phyloP scores from a whole-genome alignment of 2,113 vertebrate genomes.

The Lepus europaeus region DNA sequence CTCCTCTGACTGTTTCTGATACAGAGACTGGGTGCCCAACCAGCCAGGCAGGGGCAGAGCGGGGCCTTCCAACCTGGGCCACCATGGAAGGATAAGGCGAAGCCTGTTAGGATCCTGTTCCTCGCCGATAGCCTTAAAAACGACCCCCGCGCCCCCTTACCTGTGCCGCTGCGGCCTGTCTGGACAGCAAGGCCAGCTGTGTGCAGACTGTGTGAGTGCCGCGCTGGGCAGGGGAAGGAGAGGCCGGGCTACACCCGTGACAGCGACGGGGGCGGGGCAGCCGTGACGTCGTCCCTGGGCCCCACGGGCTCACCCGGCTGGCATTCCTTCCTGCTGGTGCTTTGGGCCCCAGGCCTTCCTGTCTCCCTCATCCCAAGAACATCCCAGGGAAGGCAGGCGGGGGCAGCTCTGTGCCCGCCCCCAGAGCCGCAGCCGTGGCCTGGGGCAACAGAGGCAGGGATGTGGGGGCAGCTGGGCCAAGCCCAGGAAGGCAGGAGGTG shows the following conservation, averaged over 20 bases:
- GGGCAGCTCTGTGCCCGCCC: no score
- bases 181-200: neutral
- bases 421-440: neutral
- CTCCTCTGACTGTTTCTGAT: neutral
- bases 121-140: neutral
- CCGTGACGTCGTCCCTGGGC: slow-evolving; percentile 11
- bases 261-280: slow-evolving; percentile 25
- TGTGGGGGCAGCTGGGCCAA: neutral
- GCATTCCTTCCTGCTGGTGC: slow-evolving; percentile 59
- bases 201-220: neutral
- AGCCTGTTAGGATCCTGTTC: no score
- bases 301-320: neutral
- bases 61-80: neutral
- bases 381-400: neutral
- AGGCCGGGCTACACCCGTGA: neutral
- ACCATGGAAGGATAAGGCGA: neutral
- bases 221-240: neutral
- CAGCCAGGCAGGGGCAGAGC: neutral
- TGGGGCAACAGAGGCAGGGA: neutral
- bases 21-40: neutral
- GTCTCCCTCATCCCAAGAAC: neutral
- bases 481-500: neutral
- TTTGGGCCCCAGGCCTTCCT: slow-evolving; percentile 69
- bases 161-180: slow-evolving; percentile 51
- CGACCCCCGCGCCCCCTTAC: slow-evolving; percentile 41